Percentiles rank a stretch among this genome's conserved stretches.
Conservation (phyloP, 2,888 invertebrate genomes). For the Eristalis tenax region DNA sequence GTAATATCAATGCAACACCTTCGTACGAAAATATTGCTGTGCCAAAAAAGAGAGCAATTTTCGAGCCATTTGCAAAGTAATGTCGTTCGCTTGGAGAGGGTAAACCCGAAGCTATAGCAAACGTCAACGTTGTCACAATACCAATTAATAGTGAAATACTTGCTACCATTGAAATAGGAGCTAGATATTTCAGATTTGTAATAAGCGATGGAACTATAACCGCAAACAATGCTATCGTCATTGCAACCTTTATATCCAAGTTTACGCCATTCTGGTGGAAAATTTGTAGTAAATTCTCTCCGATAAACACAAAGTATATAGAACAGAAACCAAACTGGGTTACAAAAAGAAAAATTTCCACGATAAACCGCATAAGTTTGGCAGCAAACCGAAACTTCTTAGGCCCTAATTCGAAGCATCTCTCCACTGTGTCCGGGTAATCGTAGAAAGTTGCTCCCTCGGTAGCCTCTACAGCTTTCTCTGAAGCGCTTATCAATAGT, state of each 20-base stretch:
- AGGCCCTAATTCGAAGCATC: slow-evolving; percentile 89
- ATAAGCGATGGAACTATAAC: slow-evolving; percentile 78
- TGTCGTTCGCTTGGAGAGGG: slow-evolving; percentile 84
- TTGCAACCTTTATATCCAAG: slow-evolving; percentile 75
- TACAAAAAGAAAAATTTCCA: slow-evolving; percentile 93
- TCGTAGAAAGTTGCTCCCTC: slow-evolving; percentile 84
- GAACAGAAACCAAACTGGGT: slow-evolving; percentile 99
- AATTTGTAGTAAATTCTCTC: slow-evolving; percentile 91
- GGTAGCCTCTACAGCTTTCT: slow-evolving; percentile 76
- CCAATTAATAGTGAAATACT: slow-evolving; percentile 87
- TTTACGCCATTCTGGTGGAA: slow-evolving; percentile 76
- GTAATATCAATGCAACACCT: slow-evolving; percentile 95
- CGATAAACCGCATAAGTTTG: slow-evolving; percentile 85
- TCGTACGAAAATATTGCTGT: slow-evolving; percentile 98
- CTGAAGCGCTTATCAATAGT: slow-evolving; percentile 84
- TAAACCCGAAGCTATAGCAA: slow-evolving; percentile 88
- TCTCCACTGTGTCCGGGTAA: slow-evolving; percentile 91
- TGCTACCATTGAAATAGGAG: slow-evolving; percentile 89
- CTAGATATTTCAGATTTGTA: slow-evolving; percentile 80
- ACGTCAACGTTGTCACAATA: slow-evolving; percentile 88
- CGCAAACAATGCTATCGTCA: slow-evolving; percentile 77
- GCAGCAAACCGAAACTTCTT: slow-evolving; percentile 84
- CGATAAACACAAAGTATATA: slow-evolving; percentile 97
- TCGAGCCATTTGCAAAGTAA: slow-evolving; percentile 84
- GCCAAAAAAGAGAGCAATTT: slow-evolving; percentile 94